phyloP scores from a whole-genome alignment of 2,113 vertebrate genomes.

The Alosa alosa region DNA sequence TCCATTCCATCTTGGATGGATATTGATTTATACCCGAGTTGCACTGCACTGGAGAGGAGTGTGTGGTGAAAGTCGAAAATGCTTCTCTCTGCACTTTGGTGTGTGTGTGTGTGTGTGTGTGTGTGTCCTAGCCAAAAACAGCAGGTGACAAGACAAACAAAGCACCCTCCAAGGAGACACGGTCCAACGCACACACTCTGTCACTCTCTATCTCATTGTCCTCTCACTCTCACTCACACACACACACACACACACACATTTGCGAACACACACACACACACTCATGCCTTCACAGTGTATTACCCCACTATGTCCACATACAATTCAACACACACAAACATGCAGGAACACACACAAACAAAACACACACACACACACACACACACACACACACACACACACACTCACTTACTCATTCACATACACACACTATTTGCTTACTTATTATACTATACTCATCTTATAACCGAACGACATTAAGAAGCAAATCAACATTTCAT shows the following conservation, averaged over 20 bases:
- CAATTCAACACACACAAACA: too few species aligned
- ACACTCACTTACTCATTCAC: background rate
- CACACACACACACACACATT: background rate
- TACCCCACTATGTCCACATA: too few species aligned
- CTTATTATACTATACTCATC: too few species aligned
- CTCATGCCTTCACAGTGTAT: background rate
- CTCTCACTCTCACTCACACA: background rate
- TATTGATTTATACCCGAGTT: too few species aligned
- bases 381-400: background rate
- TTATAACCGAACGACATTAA: too few species aligned
- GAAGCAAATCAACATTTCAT: too few species aligned
- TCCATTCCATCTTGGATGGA: too few species aligned
- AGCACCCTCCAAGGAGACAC: background rate
- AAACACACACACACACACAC: too few species aligned
- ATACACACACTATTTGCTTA: background rate
- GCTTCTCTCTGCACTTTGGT: background rate
- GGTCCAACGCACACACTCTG: background rate
- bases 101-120: background rate
- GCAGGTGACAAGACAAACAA: background rate
- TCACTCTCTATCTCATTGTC: background rate
- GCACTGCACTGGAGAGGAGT: too few species aligned
- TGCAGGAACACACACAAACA: background rate
- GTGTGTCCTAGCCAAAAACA: background rate
- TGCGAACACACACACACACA: background rate
- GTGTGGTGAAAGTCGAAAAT: too few species aligned